Percentiles rank a stretch among this genome's conserved stretches.
Conservation (phyloP, 2,113 vertebrate species). For the Phoxinus phoxinus region DNA sequence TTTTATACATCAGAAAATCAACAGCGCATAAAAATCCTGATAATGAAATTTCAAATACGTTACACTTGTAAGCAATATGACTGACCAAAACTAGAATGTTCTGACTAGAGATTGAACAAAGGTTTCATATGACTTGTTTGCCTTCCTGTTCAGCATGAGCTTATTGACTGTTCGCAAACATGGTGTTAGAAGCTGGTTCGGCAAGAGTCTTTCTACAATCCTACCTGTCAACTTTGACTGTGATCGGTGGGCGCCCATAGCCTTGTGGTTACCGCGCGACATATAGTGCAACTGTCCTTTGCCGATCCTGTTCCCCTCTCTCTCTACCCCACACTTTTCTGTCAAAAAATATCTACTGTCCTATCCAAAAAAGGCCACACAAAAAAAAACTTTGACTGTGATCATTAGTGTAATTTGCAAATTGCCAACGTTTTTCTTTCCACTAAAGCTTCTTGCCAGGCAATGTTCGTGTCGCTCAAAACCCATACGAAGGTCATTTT, state of each 20-base stretch:
- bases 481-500: background rate
- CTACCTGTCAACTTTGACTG: background rate
- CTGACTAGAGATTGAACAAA: background rate
- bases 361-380: no score
- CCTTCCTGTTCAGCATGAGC: background rate
- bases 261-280: no score
- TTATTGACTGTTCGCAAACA: background rate
- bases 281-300: no score
- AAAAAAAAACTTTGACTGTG: no score
- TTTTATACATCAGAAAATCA: background rate
- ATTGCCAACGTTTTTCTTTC: background rate
- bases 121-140: background rate
- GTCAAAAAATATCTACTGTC: no score
- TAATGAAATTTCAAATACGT: background rate
- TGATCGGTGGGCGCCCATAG: no score
- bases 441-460: background rate
- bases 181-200: background rate
- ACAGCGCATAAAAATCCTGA: background rate
- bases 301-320: no score
- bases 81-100: background rate
- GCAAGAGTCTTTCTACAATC: background rate
- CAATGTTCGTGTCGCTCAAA: background rate
- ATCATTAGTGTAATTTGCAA: background rate
- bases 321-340: no score
- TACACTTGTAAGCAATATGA: background rate